Conservation (phyloP, 2,797 vertebrate species). For the Triplophysa bombifrons region DNA sequence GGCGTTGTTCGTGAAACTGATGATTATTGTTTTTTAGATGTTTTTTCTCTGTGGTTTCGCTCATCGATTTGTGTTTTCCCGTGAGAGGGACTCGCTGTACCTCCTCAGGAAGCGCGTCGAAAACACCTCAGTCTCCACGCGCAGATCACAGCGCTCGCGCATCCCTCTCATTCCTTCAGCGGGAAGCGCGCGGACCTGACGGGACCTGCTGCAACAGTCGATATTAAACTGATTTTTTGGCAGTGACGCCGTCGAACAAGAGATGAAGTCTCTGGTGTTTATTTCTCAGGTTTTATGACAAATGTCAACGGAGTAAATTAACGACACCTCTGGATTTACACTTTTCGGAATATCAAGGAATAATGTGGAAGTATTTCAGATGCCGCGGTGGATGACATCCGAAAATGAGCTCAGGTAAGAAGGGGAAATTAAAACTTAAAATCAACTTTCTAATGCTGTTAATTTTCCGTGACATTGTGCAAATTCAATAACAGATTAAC, state of each 20-base stretch:
- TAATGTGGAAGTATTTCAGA: constrained; percentile 66
- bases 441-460: constrained; percentile 3
- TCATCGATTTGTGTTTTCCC: constrained; percentile 57
- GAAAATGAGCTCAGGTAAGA: constrained; percentile 79
- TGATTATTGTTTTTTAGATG: background rate
- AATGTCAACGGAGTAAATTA: constrained; percentile 68
- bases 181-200: constrained; percentile 57
- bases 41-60: constrained; percentile 52
- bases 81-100: constrained; percentile 65
- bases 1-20: background rate
- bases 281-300: constrained; percentile 21
- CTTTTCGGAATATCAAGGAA: constrained; percentile 43
- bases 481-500: background rate
- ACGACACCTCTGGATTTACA: constrained; percentile 56
- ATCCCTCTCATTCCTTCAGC: constrained; percentile 61
- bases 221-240: constrained; percentile 41
- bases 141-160: constrained; percentile 61
- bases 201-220: constrained; percentile 50
- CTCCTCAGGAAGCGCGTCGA: constrained; percentile 73
- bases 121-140: constrained; percentile 73
- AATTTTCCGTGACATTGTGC: background rate
- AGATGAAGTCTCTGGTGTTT: constrained; percentile 12
- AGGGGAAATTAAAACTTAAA: background rate
- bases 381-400: constrained; percentile 74
- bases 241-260: background rate